Percentiles rank a stretch among this genome's conserved stretches.
These are phyloP conservation scores for Lordiphosa collinella DNA, from an alignment of 1,140 invertebrate species.

Conservation along the genomic window DNA sequence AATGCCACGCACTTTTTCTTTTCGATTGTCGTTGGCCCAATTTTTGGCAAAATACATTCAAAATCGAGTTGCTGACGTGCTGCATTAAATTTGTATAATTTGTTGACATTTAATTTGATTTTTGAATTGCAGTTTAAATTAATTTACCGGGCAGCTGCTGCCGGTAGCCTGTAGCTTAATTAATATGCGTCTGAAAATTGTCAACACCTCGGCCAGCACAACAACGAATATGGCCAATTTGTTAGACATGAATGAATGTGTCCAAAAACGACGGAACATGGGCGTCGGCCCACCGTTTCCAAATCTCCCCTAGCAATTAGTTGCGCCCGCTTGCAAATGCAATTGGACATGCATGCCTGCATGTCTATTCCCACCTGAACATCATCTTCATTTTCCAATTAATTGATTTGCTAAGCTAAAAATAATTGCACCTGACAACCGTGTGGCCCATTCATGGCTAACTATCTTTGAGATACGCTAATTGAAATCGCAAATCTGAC, in stretches of 20 bases:
- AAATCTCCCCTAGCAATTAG: constrained; percentile 3
- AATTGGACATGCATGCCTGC: constrained; percentile 17
- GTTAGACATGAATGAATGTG: constrained; percentile 47
- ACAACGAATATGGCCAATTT: constrained; percentile 50
- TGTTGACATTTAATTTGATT: constrained; percentile 75
- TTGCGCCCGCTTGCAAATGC: constrained; percentile 16
- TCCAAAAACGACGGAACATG: constrained; percentile 29
- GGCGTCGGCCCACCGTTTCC: constrained; percentile 23
- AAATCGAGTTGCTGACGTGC: constrained; percentile 37
- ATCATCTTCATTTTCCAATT: constrained; percentile 26
- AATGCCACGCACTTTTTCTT: constrained; percentile 44
- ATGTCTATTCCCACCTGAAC: not conserved
- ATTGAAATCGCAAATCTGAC: constrained; percentile 51
- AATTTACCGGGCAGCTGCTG: constrained; percentile 67
- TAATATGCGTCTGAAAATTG: constrained; percentile 62
- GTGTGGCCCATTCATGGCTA: constrained; percentile 19
- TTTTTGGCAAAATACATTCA: constrained; percentile 1
- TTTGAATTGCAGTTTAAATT: constrained; percentile 69
- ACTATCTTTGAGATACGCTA: constrained; percentile 54
- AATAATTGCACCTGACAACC: constrained; percentile 40
- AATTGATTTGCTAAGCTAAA: constrained; percentile 48
- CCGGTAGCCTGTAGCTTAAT: constrained; percentile 54
- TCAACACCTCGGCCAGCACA: constrained; percentile 40
- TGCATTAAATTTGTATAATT: constrained; percentile 68
- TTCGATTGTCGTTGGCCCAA: not conserved